These are phyloP conservation scores for Rosalia funebris DNA, from an alignment of 2,888 invertebrate species.

Conservation along the genomic window DNA sequence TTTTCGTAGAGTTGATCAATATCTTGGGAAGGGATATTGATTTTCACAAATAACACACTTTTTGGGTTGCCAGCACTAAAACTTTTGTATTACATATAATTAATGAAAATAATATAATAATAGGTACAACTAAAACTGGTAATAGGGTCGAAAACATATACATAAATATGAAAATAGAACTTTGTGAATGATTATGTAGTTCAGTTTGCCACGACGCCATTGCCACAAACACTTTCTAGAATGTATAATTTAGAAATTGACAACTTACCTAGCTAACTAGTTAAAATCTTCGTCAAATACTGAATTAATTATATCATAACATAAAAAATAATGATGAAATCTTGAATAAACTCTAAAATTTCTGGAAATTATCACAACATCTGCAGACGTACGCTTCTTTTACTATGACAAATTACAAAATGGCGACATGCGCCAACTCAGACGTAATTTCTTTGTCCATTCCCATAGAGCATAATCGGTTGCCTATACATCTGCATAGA, in stretches of 20 bases:
- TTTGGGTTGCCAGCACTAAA: conserved; percentile 21
- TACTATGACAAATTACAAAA: conserved; percentile 20
- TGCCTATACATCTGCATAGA: too few species aligned
- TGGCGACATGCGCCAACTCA: conserved; percentile 15
- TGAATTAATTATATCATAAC: conserved; percentile 22
- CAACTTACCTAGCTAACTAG: conserved; percentile 26
- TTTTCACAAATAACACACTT: conserved; percentile 24
- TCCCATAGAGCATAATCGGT: too few species aligned
- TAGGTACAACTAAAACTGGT: neutral
- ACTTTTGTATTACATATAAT: conserved; percentile 15
- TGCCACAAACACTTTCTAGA: conserved; percentile 21
- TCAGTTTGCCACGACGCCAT: conserved; percentile 23
- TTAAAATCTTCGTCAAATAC: conserved; percentile 15
- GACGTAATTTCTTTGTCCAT: neutral
- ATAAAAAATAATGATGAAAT: conserved; percentile 11
- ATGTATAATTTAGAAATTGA: conserved; percentile 25
- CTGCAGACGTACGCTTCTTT: conserved; percentile 15
- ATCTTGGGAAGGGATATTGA: conserved; percentile 28
- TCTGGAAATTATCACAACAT: conserved; percentile 19
- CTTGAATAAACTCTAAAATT: conserved; percentile 23
- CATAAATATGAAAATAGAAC: neutral
- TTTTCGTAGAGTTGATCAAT: conserved; percentile 21
- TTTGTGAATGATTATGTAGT: too few species aligned
- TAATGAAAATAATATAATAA: conserved; percentile 1
- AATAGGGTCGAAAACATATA: neutral